Evolutionary conservation across 2,797 vertebrate genomes (phyloP), one percentile per base, ranked within the genome.

Genomic region (Psittacula echo): DNA sequence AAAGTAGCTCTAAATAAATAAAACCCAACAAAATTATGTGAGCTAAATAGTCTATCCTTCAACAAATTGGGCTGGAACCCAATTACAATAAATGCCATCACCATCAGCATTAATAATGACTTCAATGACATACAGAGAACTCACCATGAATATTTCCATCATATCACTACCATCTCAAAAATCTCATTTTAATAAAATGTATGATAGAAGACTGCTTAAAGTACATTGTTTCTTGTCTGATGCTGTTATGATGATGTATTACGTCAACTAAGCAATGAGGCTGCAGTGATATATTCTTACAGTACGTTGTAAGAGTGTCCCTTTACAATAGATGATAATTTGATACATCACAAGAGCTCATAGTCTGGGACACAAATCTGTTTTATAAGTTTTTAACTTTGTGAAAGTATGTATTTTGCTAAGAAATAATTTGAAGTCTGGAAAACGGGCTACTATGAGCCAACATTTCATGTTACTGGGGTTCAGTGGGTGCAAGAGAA

Each of bases 121-220:
- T 87, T 50, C 61, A 83, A 2, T 70, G 71, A 66, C 34, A 58
- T 3, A 53, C 13, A 42, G 41, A 82, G 67, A 90, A 51, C 21
- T 86, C 60, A 34, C 18, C 9, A 3, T 3, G 39, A 64, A 22
- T 93, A 34, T 87, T 95, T 50, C 53, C 39, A 79, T 56, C 34
- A 41, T 80, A 94, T 61, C 39, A 27, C 70, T 78, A 74, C 15
- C 8, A 41, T 50, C 65, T 86, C 26, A 67, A 93, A 87, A 41
- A 29, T 61, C 76, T 91, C 58, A 79, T 96, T 96, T 87, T 90
- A 93, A 89, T 92, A 93, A 85, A 86, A 77, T 41, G 42, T 53
- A 60, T 76, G 82, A 94, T 42, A 75, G 87, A 87, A 78, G 11
- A 29, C 72, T 82, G 45, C 72, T 62, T 84, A 80, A 92, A 91